Base-by-base conservation (phyloP, 2,113 vertebrate species). In the Paracanthobrama guichenoti region DNA sequence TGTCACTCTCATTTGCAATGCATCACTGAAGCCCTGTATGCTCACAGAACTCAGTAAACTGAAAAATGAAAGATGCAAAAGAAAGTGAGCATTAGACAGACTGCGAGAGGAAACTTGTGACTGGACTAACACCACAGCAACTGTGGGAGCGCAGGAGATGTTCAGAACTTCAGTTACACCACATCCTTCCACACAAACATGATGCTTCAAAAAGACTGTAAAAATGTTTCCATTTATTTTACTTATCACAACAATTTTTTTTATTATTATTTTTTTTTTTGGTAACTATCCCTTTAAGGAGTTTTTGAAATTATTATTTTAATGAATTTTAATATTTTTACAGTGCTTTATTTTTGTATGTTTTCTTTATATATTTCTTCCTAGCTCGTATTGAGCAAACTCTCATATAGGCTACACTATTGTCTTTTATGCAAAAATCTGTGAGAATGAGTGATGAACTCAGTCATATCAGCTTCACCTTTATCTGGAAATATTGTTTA, bases 101-200 rank as follows among this genome's bases (percentile, higher is more conserved):
- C 90, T 69, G 82, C 88, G 78, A 84, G 50, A 89, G 55, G 48
- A 69, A 76, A 73, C 72, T 84, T 67, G 6, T 72, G 46, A 14
- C 90, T 88, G 77, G 74, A 74, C 67, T 42, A 64, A 7, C 8
- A 24, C 20, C 31, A 24, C 20, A 18, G 39, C 35, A 12, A 62
- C 44, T 14, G 50, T 24, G 12, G 42, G 55, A 64, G 26, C 31
- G 26, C 66, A 31, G 81, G 81, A 85, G 86, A 18, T 62, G 20
- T 31, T 11, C 48, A 20, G 16, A 83, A 83, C 6, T 73, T 82
- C 91, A 89, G 92, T 93, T 92, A 90, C 13, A 90, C 91, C 92
- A 92, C 92, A 91, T 93, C 91, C 91, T 89, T 66, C 12, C 60
- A 48, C 81, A 18, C 60, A 64, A 86, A 73, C 77, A 74, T 35